phyloP scores from a whole-genome alignment of 2,113 vertebrate species.

The Mastomys coucha region DNA sequence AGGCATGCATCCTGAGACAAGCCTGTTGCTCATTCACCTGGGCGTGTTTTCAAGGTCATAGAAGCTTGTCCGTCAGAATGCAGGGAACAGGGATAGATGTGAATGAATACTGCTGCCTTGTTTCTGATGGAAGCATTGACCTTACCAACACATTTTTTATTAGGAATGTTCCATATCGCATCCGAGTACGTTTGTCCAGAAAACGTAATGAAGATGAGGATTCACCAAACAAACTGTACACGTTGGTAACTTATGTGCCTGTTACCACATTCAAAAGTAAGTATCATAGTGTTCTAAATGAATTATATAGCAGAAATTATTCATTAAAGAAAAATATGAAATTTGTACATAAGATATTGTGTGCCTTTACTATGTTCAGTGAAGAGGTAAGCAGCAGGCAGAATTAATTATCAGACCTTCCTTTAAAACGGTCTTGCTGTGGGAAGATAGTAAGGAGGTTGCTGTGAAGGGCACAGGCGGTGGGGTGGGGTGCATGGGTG shows the following conservation, averaged over 20 bases:
- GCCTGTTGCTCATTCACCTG: background rate
- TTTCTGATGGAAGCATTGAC: background rate
- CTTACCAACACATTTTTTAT: background rate
- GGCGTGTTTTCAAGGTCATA: background rate
- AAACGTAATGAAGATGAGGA: slow-evolving; percentile 99
- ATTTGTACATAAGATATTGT: background rate
- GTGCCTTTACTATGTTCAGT: background rate
- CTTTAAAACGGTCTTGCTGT: too few relatives aligned
- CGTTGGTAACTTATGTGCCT: slow-evolving; percentile 96
- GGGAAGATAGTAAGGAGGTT: background rate
- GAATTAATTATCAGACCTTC: background rate
- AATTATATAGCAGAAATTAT: background rate
- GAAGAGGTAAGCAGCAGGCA: background rate
- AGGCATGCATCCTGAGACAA: background rate
- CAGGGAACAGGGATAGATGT: background rate
- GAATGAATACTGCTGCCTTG: background rate
- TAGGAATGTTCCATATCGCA: slow-evolving; percentile 97
- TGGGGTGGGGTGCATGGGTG: background rate
- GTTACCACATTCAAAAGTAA: slow-evolving; percentile 97
- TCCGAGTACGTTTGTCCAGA: slow-evolving; percentile 95
- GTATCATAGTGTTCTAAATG: too few relatives aligned
- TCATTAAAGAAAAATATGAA: too few relatives aligned
- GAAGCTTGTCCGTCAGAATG: background rate
- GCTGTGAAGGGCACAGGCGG: background rate
- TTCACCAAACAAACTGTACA: slow-evolving; percentile 98